Conservation (phyloP, 2,888 invertebrate species). For the Dyspetes luteomarginatus region DNA sequence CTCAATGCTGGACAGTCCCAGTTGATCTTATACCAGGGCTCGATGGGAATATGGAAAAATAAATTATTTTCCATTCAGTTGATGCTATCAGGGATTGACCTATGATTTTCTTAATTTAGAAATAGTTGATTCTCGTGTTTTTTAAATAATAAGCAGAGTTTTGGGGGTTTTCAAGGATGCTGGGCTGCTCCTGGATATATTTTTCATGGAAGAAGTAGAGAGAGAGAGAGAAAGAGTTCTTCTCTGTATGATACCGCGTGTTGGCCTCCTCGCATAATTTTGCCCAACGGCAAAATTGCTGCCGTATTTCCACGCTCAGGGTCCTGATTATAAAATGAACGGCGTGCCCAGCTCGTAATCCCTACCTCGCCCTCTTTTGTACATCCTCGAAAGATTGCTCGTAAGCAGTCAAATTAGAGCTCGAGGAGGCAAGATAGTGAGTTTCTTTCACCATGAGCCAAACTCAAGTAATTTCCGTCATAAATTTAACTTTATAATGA, state of each 20-base stretch:
- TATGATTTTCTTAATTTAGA: too few relatives aligned
- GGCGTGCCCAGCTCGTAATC: conserved; percentile 38
- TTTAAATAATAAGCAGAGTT: background rate
- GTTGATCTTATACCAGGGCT: too few relatives aligned
- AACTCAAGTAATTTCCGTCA: conserved; percentile 32
- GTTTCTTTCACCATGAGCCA: conserved; percentile 8
- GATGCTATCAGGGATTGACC: too few relatives aligned
- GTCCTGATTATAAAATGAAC: conserved; percentile 42
- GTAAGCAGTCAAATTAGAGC: conserved; percentile 51
- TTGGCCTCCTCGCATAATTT: background rate
- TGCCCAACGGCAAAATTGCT: conserved; percentile 37
- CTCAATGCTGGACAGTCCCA: too few relatives aligned
- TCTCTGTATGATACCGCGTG: conserved; percentile 9
- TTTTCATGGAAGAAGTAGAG: conserved; percentile 3
- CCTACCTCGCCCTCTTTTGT: conserved; percentile 39
- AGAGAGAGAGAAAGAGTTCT: conserved; percentile 19
- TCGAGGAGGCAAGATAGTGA: conserved; percentile 27
- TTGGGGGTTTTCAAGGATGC: background rate
- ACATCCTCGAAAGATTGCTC: conserved; percentile 46
- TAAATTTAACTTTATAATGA: conserved; percentile 54
- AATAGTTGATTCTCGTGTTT: background rate
- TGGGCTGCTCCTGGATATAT: background rate
- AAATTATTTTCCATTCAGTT: too few relatives aligned
- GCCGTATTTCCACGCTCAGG: background rate
- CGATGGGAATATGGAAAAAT: too few relatives aligned